Base-by-base conservation (phyloP, 2,113 vertebrate species). In the Lanius ludovicianus region DNA sequence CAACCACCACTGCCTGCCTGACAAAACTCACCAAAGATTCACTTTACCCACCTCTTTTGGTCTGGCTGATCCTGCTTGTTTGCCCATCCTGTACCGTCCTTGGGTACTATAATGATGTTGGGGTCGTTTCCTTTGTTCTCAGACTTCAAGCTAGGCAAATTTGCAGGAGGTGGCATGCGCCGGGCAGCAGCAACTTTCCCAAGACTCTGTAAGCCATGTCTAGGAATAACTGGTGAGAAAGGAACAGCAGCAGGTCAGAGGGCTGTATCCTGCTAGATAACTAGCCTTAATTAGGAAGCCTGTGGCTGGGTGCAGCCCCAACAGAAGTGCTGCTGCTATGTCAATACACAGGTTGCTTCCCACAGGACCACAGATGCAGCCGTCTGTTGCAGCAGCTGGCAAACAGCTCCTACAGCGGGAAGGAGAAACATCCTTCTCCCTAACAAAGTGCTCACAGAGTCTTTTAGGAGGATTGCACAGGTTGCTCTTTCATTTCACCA, bases 61-160 rank as follows among this genome's bases (percentile, higher is more conserved):
- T 99, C 99, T 98, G 98, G 98, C 97, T 99, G 99, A 96, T 99
- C 99, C 98, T 99, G 99, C 98, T 99, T 99, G 99, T 99, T 99
- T 98, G 99, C 99, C 99, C 99, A 99, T 99, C 99, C 99, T 98
- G 99, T 99, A 94, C 99, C 99, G 99, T 99, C 99, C 98, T 99
- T 99, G 97, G 99, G 99, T 97, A 99, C 99, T 97, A 99, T 99
- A 97, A 99, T 98, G 98, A 99, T 98, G 98, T 99, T 99, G 96
- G 99, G 99, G 98, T 99, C 99, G 99, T 99, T 99, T 99, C 99
- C 99, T 99, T 99, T 99, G 98, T 99, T 99, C 97, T 99, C 99
- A 84, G 99, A 99, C 98, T 99, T 99, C 98, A 99, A 98, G 97
- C 99, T 99, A 98, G 99, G 99, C 98, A 99, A 98, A 98, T 99